A percentile compares a stretch with the other conserved stretches of the same genome.
Conservation (phyloP, 2,888 invertebrate species). For the Agrenia bidenticulata region DNA sequence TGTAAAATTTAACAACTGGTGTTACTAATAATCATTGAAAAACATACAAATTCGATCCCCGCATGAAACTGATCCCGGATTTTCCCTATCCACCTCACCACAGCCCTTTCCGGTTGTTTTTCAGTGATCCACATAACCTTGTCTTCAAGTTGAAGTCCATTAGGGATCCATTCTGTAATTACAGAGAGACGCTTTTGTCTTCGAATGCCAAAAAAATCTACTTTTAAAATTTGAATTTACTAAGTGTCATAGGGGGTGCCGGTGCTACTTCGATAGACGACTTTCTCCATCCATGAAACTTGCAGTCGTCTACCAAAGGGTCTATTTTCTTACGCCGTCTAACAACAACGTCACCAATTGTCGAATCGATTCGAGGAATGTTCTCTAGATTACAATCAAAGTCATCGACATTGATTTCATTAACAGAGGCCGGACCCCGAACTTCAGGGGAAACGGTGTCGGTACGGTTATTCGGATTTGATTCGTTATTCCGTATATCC, state of each 20-base stretch:
- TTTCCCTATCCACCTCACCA: conserved; percentile 49
- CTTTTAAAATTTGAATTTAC: not conserved
- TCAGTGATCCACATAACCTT: conserved; percentile 47
- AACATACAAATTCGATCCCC: conserved; percentile 49
- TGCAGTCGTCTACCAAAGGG: not conserved
- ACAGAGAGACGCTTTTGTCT: no score
- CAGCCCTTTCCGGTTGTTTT: conserved; percentile 36
- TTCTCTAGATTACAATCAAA: conserved; percentile 23
- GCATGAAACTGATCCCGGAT: conserved; percentile 43
- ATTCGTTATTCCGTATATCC: no score
- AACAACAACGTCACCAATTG: not conserved
- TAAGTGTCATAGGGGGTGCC: conserved; percentile 32
- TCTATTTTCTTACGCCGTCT: not conserved
- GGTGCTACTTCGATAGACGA: conserved; percentile 30
- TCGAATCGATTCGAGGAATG: not conserved
- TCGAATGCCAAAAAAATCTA: not conserved
- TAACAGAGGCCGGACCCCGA: no score
- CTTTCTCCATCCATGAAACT: conserved; percentile 29
- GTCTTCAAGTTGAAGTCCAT: conserved; percentile 39
- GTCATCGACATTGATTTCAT: no score
- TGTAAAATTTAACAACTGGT: no score
- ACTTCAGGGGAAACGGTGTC: no score
- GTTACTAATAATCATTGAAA: no score
- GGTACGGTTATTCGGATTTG: no score
- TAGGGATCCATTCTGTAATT: conserved; percentile 38